Evolutionary conservation across 1,140 invertebrate genomes (phyloP), one percentile per base, ranked within the genome.

Genomic region (Chionoecetes opilio): DNA sequence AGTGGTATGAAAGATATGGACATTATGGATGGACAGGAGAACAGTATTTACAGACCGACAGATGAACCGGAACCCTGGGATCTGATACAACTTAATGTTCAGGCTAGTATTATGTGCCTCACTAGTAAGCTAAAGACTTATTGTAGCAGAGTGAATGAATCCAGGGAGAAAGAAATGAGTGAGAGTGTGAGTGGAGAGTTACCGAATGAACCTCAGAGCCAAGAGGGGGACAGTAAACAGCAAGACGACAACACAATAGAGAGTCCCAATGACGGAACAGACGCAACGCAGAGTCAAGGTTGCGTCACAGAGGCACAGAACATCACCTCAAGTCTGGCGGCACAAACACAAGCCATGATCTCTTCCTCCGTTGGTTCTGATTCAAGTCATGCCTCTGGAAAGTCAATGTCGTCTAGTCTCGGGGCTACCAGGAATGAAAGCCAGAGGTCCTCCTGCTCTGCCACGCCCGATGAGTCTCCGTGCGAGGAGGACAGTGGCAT

Each of bases 1-100:
- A 17, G 38, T 29, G 3, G 92, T 82, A 87, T 86, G 0, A 95
- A 95, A 95, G 95, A 96, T 41, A 86, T 93, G 46, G 92, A 93
- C 91, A 94, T 95, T 37, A 93, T 93, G 92, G 94, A 96, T 41
- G 82, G 29, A 34, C 89, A 86, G 26, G 98, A 98, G 32, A 98
- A 98, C 0, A 98, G 98, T 97, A 98, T 98, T 97, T 98, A 98
- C 96, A 98, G 98, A 95, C 98, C 98, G 0, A 98, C 98, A 0
- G 98, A 98, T 96, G 98, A 99, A 96, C 98, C 98, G 0, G 98
- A 99, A 97, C 98, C 98, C 0, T 98, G 98, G 98, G 99, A 99
- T 97, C 97, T 99, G 82, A 99, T 98, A 0, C 98, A 99, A 96
- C 96, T 99, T 26, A 99, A 99, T 96, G 98, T 99, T 38, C 98